Evolutionary conservation across 2,888 invertebrate species (phyloP).

Genomic region (Macaria liturata): DNA sequence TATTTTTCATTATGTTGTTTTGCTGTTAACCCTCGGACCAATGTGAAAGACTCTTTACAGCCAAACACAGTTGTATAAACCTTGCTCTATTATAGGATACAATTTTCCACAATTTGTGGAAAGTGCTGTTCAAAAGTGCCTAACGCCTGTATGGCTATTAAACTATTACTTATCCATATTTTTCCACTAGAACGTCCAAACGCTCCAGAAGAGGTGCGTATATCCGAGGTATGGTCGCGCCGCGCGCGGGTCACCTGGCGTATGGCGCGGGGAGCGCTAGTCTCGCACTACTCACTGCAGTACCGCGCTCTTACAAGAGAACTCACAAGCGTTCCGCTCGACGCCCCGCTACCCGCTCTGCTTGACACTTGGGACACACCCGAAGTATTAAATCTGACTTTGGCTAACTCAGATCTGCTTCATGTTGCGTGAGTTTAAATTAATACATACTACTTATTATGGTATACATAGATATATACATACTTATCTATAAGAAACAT

Average conservation of each 20-base stretch:
- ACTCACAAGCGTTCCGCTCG: slow-evolving; percentile 58
- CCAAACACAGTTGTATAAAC: too few species aligned
- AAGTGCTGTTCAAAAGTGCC: too few species aligned
- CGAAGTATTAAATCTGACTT: slow-evolving; percentile 70
- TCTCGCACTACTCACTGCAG: slow-evolving; percentile 73
- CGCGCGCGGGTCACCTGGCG: slow-evolving; percentile 74
- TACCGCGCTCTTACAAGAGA: slow-evolving; percentile 67
- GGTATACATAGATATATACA: too few species aligned
- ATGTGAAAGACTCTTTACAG: too few species aligned
- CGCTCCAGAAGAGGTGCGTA: slow-evolving; percentile 71
- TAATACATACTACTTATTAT: too few species aligned
- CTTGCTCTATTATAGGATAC: too few species aligned
- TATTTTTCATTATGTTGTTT: too few species aligned
- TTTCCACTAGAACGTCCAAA: slow-evolving; percentile 65
- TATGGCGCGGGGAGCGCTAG: slow-evolving; percentile 65
- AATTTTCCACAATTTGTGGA: too few species aligned
- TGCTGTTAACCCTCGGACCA: too few species aligned
- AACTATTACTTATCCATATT: neutral
- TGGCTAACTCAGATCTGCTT: slow-evolving; percentile 72
- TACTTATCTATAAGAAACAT: slow-evolving; percentile 49
- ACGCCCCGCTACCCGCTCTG: slow-evolving; percentile 64
- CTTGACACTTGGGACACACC: slow-evolving; percentile 71
- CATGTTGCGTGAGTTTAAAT: slow-evolving; percentile 69
- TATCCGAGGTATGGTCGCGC: slow-evolving; percentile 77
- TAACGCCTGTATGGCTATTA: too few species aligned